Evolutionary conservation across 2,797 vertebrate genomes (phyloP), one percentile per base, ranked within the genome.

Genomic region (Epinephelus awoara): DNA sequence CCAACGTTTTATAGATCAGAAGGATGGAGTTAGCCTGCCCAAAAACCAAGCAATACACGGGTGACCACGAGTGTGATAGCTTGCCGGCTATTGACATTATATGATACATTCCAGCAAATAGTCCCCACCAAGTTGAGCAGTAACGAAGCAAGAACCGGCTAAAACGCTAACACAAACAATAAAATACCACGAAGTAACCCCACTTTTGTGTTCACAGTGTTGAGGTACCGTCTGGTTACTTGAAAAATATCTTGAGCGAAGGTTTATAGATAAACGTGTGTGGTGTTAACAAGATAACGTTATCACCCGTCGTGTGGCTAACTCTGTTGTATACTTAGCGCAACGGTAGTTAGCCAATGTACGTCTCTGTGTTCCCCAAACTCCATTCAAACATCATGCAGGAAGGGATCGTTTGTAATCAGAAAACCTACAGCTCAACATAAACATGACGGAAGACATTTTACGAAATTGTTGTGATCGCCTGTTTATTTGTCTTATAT

Each of bases 91-190:
- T 59, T 56, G 52, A 74, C 51, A 65, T 44, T 56, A 75, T 27
- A 58, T 72, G 68, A 72, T 68, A 70, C 46, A 80, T 82, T 79
- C 68, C 87, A 90, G 90, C 23, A 84, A 93, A 75, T 88, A 92
- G 84, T 25, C 86, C 1, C 0, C 54, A 17, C 82, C 89, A 65
- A 44, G 19, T 65, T 63, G 15, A 6, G 2, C 29, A 21, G 23
- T 15, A 79, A 63, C 55, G 50, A 59, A 57, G 50, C 46, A 25
- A 62, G 38, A 51, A 62, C n/a, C 38, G 10, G 12, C 47, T 13
- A 7, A 67, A 46, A 8, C 11, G 44, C 17, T 65, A 9, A 19
- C 4, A 1, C 14, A 46, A 29, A 3, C 34, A 7, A 59, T 19
- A 14, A 18, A 55, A n/a, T 10, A 34, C 6, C 6, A 15, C 3